These are phyloP conservation scores for Barbus barbus DNA, from an alignment of 2,113 vertebrate genomes.

Conservation along the genomic window DNA sequence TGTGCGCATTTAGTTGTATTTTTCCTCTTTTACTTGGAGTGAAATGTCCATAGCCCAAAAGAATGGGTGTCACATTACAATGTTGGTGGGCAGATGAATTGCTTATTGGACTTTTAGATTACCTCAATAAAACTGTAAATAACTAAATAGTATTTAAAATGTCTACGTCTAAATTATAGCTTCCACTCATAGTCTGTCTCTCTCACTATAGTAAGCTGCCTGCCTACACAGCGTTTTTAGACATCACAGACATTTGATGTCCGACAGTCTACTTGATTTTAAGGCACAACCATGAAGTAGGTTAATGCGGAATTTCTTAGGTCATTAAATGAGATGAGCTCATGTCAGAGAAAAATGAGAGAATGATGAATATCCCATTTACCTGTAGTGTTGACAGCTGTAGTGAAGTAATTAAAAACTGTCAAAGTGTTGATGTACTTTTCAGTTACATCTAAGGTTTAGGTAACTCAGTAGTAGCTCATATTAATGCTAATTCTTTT, in stretches of 20 bases:
- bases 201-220: background rate
- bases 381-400: constrained; percentile 1
- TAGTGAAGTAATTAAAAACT: constrained; percentile 3
- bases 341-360: constrained; percentile 31
- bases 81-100: background rate
- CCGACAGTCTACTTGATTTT: background rate
- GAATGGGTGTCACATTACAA: constrained; percentile 16
- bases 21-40: background rate
- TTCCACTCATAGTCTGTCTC: background rate
- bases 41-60: background rate
- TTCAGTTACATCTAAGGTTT: background rate
- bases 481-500: background rate
- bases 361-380: constrained; percentile 12
- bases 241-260: constrained; percentile 4
- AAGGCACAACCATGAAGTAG: background rate
- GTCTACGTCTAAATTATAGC: constrained; percentile 7
- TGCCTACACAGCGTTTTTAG: constrained; percentile 1
- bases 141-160: background rate
- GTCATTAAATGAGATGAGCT: constrained; percentile 35
- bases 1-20: background rate
- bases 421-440: background rate
- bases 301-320: constrained; percentile 27
- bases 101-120: background rate
- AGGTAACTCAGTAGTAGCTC: background rate
- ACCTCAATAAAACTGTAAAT: constrained; percentile 2